These are phyloP conservation scores for Panagrolaimus sp. DNA, from an alignment of 1,140 invertebrate species.

Conservation along the genomic window DNA sequence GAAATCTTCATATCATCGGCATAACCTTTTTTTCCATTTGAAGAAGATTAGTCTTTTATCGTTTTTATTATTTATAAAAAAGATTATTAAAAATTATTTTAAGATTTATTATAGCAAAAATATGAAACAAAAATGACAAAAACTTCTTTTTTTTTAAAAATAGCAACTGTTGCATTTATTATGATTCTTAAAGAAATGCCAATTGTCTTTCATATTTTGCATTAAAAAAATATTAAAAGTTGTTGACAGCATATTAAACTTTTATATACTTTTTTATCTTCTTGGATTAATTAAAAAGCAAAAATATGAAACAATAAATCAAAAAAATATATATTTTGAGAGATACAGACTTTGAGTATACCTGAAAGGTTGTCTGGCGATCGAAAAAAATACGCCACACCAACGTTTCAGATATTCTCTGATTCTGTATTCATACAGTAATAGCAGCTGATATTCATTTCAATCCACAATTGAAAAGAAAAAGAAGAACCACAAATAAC, in stretches of 20 bases:
- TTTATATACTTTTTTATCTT: neutral
- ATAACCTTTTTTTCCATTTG: too few species aligned
- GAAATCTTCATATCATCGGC: too few species aligned
- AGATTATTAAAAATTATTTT: too few species aligned
- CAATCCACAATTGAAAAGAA: too few species aligned
- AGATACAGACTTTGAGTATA: conserved; percentile 8
- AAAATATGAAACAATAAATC: neutral
- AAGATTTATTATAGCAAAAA: too few species aligned
- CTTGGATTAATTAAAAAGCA: conserved; percentile 11
- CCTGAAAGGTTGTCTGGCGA: conserved; percentile 15
- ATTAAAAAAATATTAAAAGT: neutral
- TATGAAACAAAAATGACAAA: too few species aligned
- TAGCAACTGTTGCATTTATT: conserved; percentile 17
- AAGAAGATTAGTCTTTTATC: too few species aligned
- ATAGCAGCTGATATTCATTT: too few species aligned
- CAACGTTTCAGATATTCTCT: conserved; percentile 17
- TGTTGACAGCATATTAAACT: neutral
- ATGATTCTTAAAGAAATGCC: neutral
- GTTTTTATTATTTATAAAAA: too few species aligned
- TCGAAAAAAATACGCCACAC: neutral
- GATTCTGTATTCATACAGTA: too few species aligned
- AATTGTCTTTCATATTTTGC: neutral
- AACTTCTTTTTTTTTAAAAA: too few species aligned
- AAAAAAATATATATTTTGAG: neutral
- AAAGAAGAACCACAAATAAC: too few species aligned